These are phyloP conservation scores for Agelaius phoeniceus DNA, from an alignment of 2,113 vertebrate genomes.

Conservation along the genomic window DNA sequence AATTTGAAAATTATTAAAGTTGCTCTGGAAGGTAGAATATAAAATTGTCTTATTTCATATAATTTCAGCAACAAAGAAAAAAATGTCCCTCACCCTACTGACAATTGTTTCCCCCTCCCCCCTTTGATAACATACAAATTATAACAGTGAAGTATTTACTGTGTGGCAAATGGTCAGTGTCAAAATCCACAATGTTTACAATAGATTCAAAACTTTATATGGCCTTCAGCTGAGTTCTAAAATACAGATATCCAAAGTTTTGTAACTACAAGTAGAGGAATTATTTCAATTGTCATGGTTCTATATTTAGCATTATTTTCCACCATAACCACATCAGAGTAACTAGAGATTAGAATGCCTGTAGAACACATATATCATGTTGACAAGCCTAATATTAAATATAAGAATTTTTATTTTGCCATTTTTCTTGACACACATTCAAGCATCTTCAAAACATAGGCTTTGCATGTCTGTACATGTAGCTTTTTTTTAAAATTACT, in stretches of 20 bases:
- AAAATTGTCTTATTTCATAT: background rate
- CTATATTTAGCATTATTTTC: background rate
- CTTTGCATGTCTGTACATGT: background rate
- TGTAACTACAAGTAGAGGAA: background rate
- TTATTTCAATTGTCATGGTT: background rate
- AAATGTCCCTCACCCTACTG: background rate
- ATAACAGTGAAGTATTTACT: background rate
- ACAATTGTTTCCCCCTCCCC: background rate
- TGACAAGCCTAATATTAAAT: background rate
- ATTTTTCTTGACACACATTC: background rate
- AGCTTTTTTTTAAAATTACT: background rate
- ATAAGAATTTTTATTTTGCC: background rate
- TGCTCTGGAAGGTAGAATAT: background rate
- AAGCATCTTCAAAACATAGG: background rate
- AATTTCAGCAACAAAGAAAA: background rate
- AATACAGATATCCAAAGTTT: background rate
- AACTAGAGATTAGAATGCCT: background rate
- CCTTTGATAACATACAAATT: background rate
- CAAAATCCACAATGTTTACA: background rate
- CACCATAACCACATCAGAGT: background rate
- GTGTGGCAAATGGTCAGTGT: background rate
- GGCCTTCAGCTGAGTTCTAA: background rate
- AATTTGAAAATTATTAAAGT: background rate
- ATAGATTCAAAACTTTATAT: background rate
- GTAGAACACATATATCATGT: background rate